These are phyloP conservation scores for Phanerotoma sp. DNA, from an alignment of 2,888 invertebrate genomes.

Conservation along the genomic window DNA sequence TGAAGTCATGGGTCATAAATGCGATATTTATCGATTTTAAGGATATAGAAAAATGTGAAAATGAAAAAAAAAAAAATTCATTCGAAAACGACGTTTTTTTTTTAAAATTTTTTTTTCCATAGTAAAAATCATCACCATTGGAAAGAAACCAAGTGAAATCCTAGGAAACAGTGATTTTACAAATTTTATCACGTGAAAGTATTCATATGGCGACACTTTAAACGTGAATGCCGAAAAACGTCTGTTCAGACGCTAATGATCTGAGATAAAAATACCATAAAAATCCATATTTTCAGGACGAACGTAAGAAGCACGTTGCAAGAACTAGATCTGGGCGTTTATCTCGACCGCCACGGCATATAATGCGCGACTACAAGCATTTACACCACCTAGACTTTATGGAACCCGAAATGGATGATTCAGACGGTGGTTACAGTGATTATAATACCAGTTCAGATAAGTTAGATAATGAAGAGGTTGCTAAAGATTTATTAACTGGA, in stretches of 20 bases:
- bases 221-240: too few relatives aligned
- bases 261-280: neutral
- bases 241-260: too few relatives aligned
- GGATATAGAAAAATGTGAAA: too few relatives aligned
- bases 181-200: too few relatives aligned
- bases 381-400: slow-evolving; percentile 62
- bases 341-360: slow-evolving; percentile 64
- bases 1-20: too few relatives aligned
- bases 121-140: too few relatives aligned
- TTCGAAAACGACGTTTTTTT: too few relatives aligned
- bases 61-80: too few relatives aligned
- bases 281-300: slow-evolving; percentile 49
- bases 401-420: slow-evolving; percentile 62
- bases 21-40: too few relatives aligned
- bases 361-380: slow-evolving; percentile 65
- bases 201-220: too few relatives aligned
- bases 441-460: slow-evolving; percentile 55
- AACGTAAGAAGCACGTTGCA: slow-evolving; percentile 59
- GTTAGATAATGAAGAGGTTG: slow-evolving; percentile 44
- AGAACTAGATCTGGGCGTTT: slow-evolving; percentile 63
- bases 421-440: slow-evolving; percentile 64
- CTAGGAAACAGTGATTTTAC: too few relatives aligned
- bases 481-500: slow-evolving; percentile 49
- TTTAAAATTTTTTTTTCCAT: neutral
- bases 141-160: too few relatives aligned